Conservation (phyloP, 2,113 vertebrate genomes). For the Equus przewalskii region DNA sequence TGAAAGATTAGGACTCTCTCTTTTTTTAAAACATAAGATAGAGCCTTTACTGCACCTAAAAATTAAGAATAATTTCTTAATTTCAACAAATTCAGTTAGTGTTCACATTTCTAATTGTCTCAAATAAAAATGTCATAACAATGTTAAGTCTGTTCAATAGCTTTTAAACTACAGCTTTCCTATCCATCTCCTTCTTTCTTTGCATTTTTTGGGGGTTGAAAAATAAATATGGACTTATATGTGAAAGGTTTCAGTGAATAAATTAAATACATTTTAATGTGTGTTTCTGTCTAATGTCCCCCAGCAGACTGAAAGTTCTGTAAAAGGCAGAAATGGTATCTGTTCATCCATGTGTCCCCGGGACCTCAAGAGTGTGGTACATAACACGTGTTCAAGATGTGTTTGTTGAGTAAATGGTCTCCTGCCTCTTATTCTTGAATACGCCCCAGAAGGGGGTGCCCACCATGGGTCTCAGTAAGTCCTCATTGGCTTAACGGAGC, state of each 20-base stretch:
- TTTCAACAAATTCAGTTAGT: not conserved
- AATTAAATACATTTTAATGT: not conserved
- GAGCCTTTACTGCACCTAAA: not conserved
- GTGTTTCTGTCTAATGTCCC: not conserved
- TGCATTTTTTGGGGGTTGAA: not conserved
- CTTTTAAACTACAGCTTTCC: not conserved
- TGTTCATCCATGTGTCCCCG: not conserved
- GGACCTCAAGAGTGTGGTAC: not conserved
- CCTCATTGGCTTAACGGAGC: not conserved
- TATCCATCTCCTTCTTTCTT: not conserved
- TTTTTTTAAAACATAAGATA: not conserved
- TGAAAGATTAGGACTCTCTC: not conserved
- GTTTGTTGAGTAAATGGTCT: not conserved
- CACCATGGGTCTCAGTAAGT: not conserved
- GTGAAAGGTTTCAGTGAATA: not conserved
- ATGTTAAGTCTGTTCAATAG: slow-evolving; percentile 25
- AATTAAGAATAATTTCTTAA: not conserved
- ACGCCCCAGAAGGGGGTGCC: not conserved
- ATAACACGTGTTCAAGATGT: not conserved
- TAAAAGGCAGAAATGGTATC: not conserved
- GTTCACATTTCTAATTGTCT: slow-evolving; percentile 12
- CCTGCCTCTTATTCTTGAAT: not conserved
- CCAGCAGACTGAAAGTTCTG: not conserved
- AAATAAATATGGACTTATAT: not conserved
- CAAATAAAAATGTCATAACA: slow-evolving; percentile 20